Evolutionary conservation across 2,888 invertebrate genomes (phyloP), one percentile per base, ranked within the genome.

Genomic region (Axea sp.): DNA sequence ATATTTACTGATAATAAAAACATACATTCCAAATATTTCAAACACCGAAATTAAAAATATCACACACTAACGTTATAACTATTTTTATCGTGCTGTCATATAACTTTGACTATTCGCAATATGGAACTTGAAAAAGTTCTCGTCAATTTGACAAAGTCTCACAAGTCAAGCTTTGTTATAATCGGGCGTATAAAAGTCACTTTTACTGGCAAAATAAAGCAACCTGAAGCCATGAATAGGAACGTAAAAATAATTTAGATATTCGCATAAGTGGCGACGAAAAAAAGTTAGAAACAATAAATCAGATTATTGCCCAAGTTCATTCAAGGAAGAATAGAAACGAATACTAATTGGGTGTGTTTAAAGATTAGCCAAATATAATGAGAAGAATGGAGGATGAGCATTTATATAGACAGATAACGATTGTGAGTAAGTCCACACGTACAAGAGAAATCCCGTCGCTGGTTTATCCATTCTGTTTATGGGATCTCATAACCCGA

Each of bases 401-500:
- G 57, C 62, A 68, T 62, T 64, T 35, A 64, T 64, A 64, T 41
- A 45, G 47, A 69, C 37, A 47, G 59, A 67, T 67, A 64, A 57
- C 37, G 51, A 41, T 51, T 33, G 53, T 55, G 57, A 35, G 57
- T 59, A 69, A 51, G 65, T 57, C 41, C 39, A 26, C 65, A 55
- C 53, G 53, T 68, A 51, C 64, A 53, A 26, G 49, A 51, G 49
- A 73, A 55, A 43, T 71, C 60, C 49, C 57, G 43, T 64, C 59
- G 47, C 47, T 26, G 35, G 41, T 55, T 47, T 64, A 64, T 51
- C 64, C 55, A 68, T 26, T 68, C 74, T 76, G 76, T 78, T 82
- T 80, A 81, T 79, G 80, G 77, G 75, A 78, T 72, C 80, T 80
- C 78, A 80, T 81, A 80, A 81, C 77, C 72, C 59, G 75, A 75